Percentiles rank a stretch among this genome's conserved stretches.
These are phyloP conservation scores for Gobiocypris rarus DNA, from an alignment of 2,113 vertebrate species.

Conservation along the genomic window DNA sequence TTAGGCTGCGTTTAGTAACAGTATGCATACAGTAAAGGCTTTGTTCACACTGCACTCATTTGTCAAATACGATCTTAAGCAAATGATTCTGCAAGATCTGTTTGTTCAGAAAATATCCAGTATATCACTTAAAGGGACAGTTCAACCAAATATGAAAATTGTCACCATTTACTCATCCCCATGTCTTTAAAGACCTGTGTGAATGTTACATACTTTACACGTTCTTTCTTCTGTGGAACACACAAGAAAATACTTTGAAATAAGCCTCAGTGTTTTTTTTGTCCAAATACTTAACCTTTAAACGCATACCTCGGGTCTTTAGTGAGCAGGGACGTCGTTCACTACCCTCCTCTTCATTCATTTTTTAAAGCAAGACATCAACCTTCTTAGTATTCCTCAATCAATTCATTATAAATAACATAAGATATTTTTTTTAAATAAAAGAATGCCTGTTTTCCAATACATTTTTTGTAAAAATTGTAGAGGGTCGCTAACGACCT, in stretches of 20 bases:
- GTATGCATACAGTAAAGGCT: conserved; percentile 6
- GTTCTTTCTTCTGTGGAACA: not conserved
- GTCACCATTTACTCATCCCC: not conserved
- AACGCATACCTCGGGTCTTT: too few relatives aligned
- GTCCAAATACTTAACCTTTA: not conserved
- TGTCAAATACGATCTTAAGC: not conserved
- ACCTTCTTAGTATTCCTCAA: too few relatives aligned
- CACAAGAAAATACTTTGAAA: not conserved
- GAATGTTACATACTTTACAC: too few relatives aligned
- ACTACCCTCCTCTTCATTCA: too few relatives aligned
- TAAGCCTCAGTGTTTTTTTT: not conserved
- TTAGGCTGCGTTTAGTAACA: not conserved
- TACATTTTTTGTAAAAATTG: too few relatives aligned
- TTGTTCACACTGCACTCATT: conserved; percentile 22
- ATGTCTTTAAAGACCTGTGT: not conserved
- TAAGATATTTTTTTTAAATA: too few relatives aligned
- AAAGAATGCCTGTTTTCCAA: too few relatives aligned
- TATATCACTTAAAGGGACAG: not conserved
- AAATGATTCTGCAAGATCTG: not conserved
- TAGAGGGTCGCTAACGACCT: too few relatives aligned
- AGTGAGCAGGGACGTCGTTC: too few relatives aligned
- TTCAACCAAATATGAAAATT: not conserved
- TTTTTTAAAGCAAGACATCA: too few relatives aligned
- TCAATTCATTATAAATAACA: too few relatives aligned
- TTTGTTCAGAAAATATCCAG: conserved; percentile 12